Conservation (phyloP, 2,797 vertebrate species). For the Babyrousa celebensis region DNA sequence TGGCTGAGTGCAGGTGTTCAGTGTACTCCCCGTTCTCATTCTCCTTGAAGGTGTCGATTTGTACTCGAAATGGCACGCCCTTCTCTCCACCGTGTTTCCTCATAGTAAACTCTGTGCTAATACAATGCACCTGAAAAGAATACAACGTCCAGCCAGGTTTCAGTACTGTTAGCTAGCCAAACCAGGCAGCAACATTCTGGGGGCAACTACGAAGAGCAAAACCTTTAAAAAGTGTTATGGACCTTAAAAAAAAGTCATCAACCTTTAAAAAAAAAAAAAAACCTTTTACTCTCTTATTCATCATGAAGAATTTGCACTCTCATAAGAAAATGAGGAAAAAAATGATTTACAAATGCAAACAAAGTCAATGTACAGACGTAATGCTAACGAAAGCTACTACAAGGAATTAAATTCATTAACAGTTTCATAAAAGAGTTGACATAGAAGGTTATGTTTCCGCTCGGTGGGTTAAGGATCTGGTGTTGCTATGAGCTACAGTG, state of each 20-base stretch:
- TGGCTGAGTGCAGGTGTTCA: constrained; percentile 92
- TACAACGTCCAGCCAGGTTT: background rate
- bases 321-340: constrained; percentile 56
- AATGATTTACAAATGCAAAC: constrained; percentile 69
- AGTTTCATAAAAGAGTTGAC: constrained; percentile 56
- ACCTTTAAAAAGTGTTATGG: constrained; percentile 22
- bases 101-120: constrained; percentile 99
- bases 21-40: constrained; percentile 95
- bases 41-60: constrained; percentile 98
- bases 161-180: background rate
- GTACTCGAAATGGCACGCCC: constrained; percentile 97
- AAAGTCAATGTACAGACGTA: constrained; percentile 5
- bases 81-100: constrained; percentile 98
- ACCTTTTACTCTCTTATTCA: background rate
- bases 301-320: constrained; percentile 27
- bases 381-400: constrained; percentile 32
- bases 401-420: constrained; percentile 28
- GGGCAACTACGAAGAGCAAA: constrained; percentile 6
- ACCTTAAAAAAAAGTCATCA: too few relatives aligned
- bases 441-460: background rate
- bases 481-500: too few relatives aligned
- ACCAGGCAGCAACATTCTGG: background rate
- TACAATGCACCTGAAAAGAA: constrained; percentile 96
- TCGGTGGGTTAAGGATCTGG: too few relatives aligned
- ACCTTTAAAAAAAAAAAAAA: background rate